These are phyloP conservation scores for Kryptolebias ocellatus DNA, from an alignment of 2,797 vertebrate species.

Conservation along the genomic window DNA sequence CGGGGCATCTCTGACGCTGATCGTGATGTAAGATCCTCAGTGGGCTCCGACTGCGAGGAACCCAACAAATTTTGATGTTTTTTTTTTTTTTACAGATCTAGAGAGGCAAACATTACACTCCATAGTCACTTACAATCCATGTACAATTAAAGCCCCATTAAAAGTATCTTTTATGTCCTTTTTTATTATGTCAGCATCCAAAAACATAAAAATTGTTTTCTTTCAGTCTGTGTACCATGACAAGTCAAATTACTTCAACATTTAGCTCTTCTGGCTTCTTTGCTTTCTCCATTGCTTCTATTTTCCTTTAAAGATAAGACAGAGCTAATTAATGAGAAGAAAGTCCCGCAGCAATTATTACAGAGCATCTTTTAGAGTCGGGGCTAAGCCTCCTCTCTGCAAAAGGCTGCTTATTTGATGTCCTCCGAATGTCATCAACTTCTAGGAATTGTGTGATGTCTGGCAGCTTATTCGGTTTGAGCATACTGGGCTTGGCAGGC, in stretches of 20 bases:
- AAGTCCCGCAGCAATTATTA: conserved; percentile 46
- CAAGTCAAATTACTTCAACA: conserved; percentile 20
- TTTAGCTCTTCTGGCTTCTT: conserved; percentile 10
- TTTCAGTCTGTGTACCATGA: conserved; percentile 11
- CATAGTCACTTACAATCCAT: background rate
- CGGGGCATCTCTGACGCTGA: conserved; percentile 52
- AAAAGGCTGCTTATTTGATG: conserved; percentile 39
- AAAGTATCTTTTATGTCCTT: background rate
- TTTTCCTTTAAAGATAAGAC: conserved; percentile 61
- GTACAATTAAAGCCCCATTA: background rate
- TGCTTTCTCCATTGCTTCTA: conserved; percentile 17
- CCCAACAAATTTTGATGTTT: background rate
- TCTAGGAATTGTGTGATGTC: conserved; percentile 31
- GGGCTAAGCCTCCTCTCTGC: conserved; percentile 28
- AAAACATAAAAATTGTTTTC: conserved; percentile 3
- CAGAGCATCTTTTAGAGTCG: conserved; percentile 27
- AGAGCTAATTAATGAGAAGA: conserved; percentile 59
- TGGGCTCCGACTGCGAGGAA: conserved; percentile 21
- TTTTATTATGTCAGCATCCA: conserved; percentile 4
- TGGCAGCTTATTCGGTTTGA: conserved; percentile 16
- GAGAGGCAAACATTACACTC: conserved; percentile 10
- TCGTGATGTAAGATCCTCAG: conserved; percentile 54
- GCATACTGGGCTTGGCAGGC: background rate
- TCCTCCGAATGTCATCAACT: conserved; percentile 35
- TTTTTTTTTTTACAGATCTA: conserved; percentile 12